Evolutionary conservation across 2,888 invertebrate species (phyloP), one percentile per base, ranked within the genome.

Genomic region (Cheilosia soror): DNA sequence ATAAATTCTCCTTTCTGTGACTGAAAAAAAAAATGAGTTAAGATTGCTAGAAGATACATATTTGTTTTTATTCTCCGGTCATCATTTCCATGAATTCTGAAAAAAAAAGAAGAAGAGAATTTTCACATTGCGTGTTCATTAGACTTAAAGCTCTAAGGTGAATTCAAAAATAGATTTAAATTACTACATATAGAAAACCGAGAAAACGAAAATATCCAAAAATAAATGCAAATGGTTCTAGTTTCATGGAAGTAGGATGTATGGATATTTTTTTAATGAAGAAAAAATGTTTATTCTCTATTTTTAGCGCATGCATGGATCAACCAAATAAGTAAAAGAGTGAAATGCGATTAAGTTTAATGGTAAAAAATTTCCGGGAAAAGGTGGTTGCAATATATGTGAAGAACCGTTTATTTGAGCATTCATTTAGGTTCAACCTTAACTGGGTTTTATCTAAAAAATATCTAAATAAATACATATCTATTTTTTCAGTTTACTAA

Each of bases 81-180:
- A 97, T 97, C 97, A 97, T 97, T 93, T 97, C 97, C 97, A 97
- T 97, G 94, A 97, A 97, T 94, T 97, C 97, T 97, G 95, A 88
- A 91, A 88, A 93, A 90, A 89, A 88, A 87, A 88, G 84, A 84
- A 80, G 81, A 85, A 51, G 44, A 33, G 33, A 37, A 37, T 37
- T 37, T 15, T 42, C 42, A n/a, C n/a, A 47, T 20, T 27, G n/a
- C n/a, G 65, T 60, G 20, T 60, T 78, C 11, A 6, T 31, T 77
- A 15, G 11, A 58, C 55, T 40, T 7, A 47, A 47, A 15, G 20
- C 47, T 84, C 4, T 76, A 51, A 58, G 47, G 29, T 53, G 5
- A 25, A 55, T 44, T 60, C 55, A 77, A 72, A 82, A 82, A 82
- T 82, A 82, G 82, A 82, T 66, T 75, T 9, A 31, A 53, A 53